phyloP scores from a whole-genome alignment of 2,113 vertebrate genomes.

The Panurus biarmicus region DNA sequence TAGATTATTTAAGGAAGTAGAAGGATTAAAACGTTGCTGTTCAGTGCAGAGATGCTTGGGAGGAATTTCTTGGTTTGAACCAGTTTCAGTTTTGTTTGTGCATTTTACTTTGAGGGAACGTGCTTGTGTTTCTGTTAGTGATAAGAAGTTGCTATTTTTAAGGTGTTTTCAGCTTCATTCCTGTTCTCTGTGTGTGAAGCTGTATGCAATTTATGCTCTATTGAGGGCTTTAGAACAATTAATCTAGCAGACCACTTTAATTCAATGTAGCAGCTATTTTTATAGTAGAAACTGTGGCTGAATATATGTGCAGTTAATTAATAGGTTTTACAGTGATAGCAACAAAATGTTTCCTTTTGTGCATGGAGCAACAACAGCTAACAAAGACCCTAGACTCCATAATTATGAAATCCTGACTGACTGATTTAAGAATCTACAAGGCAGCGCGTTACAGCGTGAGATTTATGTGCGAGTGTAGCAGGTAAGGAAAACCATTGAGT shows the following conservation, averaged over 20 bases:
- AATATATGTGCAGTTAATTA: neutral
- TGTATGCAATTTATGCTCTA: neutral
- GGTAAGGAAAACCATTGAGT: neutral
- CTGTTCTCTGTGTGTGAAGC: neutral
- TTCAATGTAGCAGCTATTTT: neutral
- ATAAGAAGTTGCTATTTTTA: neutral
- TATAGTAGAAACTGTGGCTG: neutral
- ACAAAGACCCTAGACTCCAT: conserved; percentile 23
- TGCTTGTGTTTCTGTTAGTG: neutral
- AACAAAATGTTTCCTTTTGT: conserved; percentile 9
- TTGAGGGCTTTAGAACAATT: neutral
- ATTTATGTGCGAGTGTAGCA: neutral
- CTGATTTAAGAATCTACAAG: neutral
- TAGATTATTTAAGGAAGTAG: neutral
- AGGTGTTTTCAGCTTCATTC: neutral
- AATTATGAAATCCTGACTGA: conserved; percentile 24
- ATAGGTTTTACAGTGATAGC: neutral
- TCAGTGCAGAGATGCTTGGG: neutral
- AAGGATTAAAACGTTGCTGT: neutral
- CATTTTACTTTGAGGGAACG: neutral
- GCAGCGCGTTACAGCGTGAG: neutral
- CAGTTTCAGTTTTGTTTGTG: neutral
- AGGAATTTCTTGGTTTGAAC: neutral
- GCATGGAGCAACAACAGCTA: neutral
- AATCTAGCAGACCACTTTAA: neutral